Base-by-base conservation (phyloP, 1,140 invertebrate species). In the Colletes latitarsis region DNA sequence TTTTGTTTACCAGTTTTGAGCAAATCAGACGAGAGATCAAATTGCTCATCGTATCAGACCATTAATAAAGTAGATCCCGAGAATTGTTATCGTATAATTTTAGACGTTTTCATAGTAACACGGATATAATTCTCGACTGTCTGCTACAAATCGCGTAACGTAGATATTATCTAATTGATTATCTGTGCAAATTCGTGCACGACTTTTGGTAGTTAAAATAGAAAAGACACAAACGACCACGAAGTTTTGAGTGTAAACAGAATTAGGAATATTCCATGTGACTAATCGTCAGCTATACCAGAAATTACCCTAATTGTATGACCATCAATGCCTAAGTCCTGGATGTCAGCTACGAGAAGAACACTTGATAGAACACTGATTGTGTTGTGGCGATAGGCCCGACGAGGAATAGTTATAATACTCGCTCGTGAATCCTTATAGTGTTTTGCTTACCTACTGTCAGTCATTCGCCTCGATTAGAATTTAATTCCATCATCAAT, bases 271-370 rank as follows among this genome's bases (percentile, higher is more conserved):
- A 12, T 67, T 53, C 77, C 52, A 41, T 15, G 43, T 53, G 49
- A 6, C 3, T 67, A 39, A 55, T 67, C 21, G 43, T 77, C 30
- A 62, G 14, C 77, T 53, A 72, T 63, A 82, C 6, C 30, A 52
- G 30, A 53, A 71, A 12, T 80, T 71, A 80, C 15, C 39, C 75
- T 60, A 30, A 52, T 62, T 58, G 15, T 14, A 14, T 57, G 57
- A 68, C 53, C 52, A n/a, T 75, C 41, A 43, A 46, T 30, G 71
- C 30, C 72, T 63, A 52, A 49, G 46, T 68, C 49, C 62, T 19
- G 55, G 71, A 60, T 80, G 43, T 15, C 39, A 66, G 49, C 70
- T 84, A 80, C 17, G 70, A 84, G 70, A 83, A 83, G 70, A 82
- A 66, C 52, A 82, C 76, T 79, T 30, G 58, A 60, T 49, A 73